Evolutionary conservation across 2,888 invertebrate genomes (phyloP).

Genomic region (Catocala sponsa): DNA sequence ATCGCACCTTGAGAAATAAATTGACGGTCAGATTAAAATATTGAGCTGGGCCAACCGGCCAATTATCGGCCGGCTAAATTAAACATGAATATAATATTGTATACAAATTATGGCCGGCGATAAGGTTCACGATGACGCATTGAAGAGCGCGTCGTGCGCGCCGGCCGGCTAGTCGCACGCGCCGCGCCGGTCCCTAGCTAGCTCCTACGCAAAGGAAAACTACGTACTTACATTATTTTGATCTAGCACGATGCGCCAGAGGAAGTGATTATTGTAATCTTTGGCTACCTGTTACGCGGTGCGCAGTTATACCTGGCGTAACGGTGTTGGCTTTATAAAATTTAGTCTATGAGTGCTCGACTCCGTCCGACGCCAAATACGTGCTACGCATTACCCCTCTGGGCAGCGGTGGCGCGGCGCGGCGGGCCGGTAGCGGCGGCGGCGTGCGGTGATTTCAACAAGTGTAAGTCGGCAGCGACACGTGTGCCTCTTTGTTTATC

Average conservation of each 20-base stretch:
- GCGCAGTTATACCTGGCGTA: conserved; percentile 56
- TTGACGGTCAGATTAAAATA: conserved; percentile 60
- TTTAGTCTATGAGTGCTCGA: conserved; percentile 59
- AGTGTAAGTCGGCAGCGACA: conserved; percentile 43
- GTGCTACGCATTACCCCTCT: conserved; percentile 52
- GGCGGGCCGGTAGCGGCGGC: too few relatives aligned
- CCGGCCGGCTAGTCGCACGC: conserved; percentile 39
- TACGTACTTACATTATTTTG: conserved; percentile 40
- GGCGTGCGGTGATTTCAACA: conserved; percentile 28
- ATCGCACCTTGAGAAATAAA: conserved; percentile 57
- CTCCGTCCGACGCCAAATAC: conserved; percentile 47
- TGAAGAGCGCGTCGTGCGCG: conserved; percentile 29
- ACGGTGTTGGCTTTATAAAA: conserved; percentile 66
- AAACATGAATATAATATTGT: conserved; percentile 46
- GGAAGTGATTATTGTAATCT: conserved; percentile 62
- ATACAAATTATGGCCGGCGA: conserved; percentile 51
- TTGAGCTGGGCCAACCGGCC: conserved; percentile 54
- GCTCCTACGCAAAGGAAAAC: conserved; percentile 37
- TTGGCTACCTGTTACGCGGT: conserved; percentile 60
- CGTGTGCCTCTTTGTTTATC: conserved; percentile 58
- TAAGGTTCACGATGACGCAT: conserved; percentile 48
- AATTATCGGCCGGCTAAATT: conserved; percentile 58
- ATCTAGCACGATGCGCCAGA: conserved; percentile 41
- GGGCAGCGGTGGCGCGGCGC: not conserved
- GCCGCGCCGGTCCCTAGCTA: conserved; percentile 1